Percentiles rank a stretch among this genome's conserved stretches.
These are phyloP conservation scores for Drosophila histrio DNA, from an alignment of 2,888 invertebrate species.

Conservation along the genomic window DNA sequence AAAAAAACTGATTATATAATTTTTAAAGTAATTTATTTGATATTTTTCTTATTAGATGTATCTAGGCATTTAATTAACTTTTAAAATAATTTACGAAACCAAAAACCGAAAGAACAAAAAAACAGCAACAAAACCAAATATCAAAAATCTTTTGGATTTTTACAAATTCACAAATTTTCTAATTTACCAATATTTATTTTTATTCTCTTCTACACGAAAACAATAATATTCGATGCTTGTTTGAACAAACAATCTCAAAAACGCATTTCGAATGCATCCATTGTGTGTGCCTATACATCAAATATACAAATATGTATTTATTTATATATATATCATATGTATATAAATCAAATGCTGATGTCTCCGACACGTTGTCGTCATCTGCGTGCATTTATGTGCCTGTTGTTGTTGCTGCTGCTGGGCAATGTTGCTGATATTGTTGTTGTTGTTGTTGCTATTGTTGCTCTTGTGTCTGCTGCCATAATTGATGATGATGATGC, in stretches of 20 bases:
- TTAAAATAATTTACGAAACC: constrained; percentile 35
- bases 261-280: constrained; percentile 65
- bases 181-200: constrained; percentile 82
- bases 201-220: constrained; percentile 82
- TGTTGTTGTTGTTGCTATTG: constrained; percentile 41
- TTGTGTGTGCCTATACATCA: constrained; percentile 49
- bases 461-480: constrained; percentile 36
- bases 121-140: constrained; percentile 23
- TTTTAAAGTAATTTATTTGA: constrained; percentile 33
- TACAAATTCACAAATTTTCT: constrained; percentile 66
- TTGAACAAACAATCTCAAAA: constrained; percentile 52
- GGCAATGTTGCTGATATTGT: constrained; percentile 34
- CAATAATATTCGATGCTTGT: constrained; percentile 68
- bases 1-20: constrained; percentile 15
- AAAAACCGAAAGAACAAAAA: constrained; percentile 8
- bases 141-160: constrained; percentile 54
- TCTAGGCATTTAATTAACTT: constrained; percentile 70
- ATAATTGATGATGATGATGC: constrained; percentile 13
- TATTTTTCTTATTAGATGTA: constrained; percentile 62
- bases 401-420: constrained; percentile 55
- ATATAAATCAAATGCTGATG: constrained; percentile 51
- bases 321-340: constrained; percentile 25
- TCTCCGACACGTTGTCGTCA: constrained; percentile 57
- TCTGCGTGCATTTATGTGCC: constrained; percentile 55
- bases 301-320: constrained; percentile 29